Base-by-base conservation (phyloP, 2,888 invertebrate genomes). In the Portevinia maculata region DNA sequence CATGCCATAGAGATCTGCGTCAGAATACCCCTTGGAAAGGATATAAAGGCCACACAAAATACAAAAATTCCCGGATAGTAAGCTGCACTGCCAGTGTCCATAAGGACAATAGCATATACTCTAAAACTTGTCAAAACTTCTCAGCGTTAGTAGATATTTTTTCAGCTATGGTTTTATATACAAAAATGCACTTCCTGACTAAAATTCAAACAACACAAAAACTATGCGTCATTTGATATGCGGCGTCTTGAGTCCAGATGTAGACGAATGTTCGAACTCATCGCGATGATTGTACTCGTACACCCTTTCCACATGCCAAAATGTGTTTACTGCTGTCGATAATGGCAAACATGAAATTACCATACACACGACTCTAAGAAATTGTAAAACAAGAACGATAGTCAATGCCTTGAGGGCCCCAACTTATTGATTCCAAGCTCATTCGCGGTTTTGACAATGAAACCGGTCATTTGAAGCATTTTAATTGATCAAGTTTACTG, bases 361-460 rank as follows among this genome's bases (percentile, higher is more conserved):
- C 78, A 78, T 78, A 78, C 59, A 71, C 17, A 17, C 57, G 71
- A 71, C 41, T 15, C 11, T 30, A 13, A 73, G 32, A 48, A 39
- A 64, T 9, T 34, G 34, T 60, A n/a, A 17, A 32, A 59, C 50
- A 59, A 48, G 15, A 62, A 15, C 3, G 19, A 53, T 41, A 32
- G 48, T 30, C 48, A 13, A 5, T 21, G 41, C 24, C 28, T 48
- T 50, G 11, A 5, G 24, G 24, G 24, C 28, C 11, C 13, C 34
- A 17, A 53, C 79, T 79, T 79, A 79, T 65, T 37, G 67, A 79
- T 73, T 79, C 79, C 6, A 8, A 73, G 24, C 53, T 32, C 79
- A 73, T 67, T 67, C 65, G 37, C 39, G 2, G 19, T 44, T 41
- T 46, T 32, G 73, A 73, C 65, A 65, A 53, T 52, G 52, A 44